phyloP scores from a whole-genome alignment of 2,113 vertebrate genomes.

The Bothrops jararaca region DNA sequence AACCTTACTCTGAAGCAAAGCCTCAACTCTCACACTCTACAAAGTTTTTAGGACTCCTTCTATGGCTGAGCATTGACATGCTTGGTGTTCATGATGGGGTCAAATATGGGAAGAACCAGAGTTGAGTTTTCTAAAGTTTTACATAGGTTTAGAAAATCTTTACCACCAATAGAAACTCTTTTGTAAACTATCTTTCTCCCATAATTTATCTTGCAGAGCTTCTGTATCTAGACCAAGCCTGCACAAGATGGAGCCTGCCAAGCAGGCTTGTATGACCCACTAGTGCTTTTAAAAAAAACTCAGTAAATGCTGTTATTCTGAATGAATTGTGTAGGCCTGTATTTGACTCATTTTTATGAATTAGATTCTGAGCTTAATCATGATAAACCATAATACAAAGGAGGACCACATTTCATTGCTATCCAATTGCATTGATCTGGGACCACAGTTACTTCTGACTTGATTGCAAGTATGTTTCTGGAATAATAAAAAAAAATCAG shows the following conservation, averaged over 20 bases:
- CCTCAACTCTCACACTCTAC: not conserved
- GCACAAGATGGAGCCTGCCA: not conserved
- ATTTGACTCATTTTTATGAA: not conserved
- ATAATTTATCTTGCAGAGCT: not conserved
- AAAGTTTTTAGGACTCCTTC: not conserved
- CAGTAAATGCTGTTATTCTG: not conserved
- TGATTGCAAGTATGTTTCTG: not conserved
- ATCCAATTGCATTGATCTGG: not conserved
- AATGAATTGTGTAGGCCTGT: not conserved
- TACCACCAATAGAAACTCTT: not conserved
- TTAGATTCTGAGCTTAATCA: not conserved
- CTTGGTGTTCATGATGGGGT: not conserved
- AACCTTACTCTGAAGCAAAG: not conserved
- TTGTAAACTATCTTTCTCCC: not conserved
- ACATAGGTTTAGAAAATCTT: not conserved
- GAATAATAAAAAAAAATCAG: not conserved
- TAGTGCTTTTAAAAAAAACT: not conserved
- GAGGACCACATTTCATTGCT: not conserved
- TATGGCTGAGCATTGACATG: not conserved
- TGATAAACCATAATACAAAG: not conserved
- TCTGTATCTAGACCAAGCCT: not conserved
- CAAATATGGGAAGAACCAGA: not conserved
- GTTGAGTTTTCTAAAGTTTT: not conserved
- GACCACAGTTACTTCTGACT: not conserved
- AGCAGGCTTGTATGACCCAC: not conserved